phyloP scores from a whole-genome alignment of 2,797 vertebrate genomes.

The Octomys mimax region DNA sequence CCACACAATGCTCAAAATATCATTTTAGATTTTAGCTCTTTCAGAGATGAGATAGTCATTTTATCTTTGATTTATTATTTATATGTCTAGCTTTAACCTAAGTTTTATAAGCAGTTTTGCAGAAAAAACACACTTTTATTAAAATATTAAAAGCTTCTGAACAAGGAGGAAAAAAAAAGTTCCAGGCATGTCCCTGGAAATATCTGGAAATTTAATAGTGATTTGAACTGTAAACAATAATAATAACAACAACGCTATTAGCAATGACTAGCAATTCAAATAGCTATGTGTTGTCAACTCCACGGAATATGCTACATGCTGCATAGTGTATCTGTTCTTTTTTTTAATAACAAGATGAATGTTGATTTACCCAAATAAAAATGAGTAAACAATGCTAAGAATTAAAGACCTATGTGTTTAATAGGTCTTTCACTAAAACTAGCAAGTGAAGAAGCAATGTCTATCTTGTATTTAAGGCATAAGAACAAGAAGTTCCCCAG shows the following conservation, averaged over 20 bases:
- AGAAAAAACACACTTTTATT: slow-evolving; percentile 23
- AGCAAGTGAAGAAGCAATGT: neutral
- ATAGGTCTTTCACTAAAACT: neutral
- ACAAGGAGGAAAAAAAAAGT: slow-evolving; percentile 7
- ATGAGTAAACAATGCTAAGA: neutral
- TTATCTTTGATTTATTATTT: slow-evolving; percentile 45
- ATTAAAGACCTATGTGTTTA: neutral
- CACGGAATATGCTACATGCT: fast-evolving
- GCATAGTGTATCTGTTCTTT: neutral
- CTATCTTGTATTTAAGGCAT: neutral
- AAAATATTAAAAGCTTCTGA: slow-evolving; percentile 4
- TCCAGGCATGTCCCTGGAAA: slow-evolving; percentile 29
- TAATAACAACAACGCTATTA: neutral
- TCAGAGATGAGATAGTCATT: neutral
- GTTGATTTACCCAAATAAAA: neutral
- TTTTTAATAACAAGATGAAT: neutral
- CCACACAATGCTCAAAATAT: neutral
- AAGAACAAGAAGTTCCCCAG: neutral
- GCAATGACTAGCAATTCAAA: neutral
- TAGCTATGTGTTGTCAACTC: neutral
- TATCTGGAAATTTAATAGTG: neutral
- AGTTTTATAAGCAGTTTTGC: neutral
- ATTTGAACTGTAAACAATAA: slow-evolving; percentile 11
- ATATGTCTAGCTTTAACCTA: neutral
- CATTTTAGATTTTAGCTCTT: neutral